A percentile compares a stretch with the other conserved stretches of the same genome.
Evolutionary conservation across 2,113 vertebrate genomes (phyloP).

Genomic region (Patagioenas fasciata): DNA sequence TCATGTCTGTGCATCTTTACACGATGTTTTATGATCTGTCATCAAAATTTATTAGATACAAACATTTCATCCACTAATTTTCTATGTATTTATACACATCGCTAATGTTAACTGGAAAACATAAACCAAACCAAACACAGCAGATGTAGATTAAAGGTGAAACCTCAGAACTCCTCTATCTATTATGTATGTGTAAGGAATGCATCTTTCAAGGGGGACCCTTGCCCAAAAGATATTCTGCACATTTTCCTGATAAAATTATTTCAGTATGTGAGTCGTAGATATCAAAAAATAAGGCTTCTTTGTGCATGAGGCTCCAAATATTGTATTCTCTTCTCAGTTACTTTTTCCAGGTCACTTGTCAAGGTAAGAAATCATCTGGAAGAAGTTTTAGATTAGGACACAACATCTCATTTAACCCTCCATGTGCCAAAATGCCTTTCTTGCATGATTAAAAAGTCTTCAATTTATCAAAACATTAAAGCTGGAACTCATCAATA

Average conservation of each 20-base stretch:
- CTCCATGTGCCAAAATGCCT: neutral
- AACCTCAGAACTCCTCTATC: neutral
- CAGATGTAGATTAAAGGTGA: neutral
- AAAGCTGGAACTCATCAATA: neutral
- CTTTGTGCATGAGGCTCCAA: neutral
- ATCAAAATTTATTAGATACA: conserved; percentile 23
- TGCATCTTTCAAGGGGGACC: neutral
- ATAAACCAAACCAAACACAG: neutral
- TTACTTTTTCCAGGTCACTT: conserved; percentile 31
- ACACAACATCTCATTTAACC: neutral
- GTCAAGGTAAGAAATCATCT: neutral
- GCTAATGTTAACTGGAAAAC: neutral
- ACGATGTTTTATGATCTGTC: conserved; percentile 2
- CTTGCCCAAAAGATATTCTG: neutral
- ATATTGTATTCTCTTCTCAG: neutral
- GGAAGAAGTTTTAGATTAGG: neutral
- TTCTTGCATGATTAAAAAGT: neutral
- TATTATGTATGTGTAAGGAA: neutral
- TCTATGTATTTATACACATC: neutral
- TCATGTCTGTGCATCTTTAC: conserved; percentile 11
- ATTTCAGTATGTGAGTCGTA: neutral
- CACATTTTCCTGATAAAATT: neutral
- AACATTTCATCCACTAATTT: conserved; percentile 6
- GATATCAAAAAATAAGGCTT: neutral
- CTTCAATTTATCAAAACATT: neutral